phyloP scores from a whole-genome alignment of 2,113 vertebrate genomes.

The Atlantisia rogersi region DNA sequence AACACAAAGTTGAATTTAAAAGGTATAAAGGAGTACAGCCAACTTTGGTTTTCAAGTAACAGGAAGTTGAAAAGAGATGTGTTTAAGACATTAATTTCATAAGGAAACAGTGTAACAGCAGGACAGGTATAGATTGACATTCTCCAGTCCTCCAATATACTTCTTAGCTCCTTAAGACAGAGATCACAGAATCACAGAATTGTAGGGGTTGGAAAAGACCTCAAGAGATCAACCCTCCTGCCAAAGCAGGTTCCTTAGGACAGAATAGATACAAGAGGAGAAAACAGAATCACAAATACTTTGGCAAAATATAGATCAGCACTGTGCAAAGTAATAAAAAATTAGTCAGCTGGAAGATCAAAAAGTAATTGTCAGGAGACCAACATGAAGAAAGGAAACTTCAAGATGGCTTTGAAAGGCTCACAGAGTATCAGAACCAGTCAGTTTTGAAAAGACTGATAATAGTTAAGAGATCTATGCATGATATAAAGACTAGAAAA shows the following conservation, averaged over 20 bases:
- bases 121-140: neutral
- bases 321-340: neutral
- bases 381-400: neutral
- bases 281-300: neutral
- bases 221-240: too few relatives aligned
- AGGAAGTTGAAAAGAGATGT: neutral
- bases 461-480: neutral
- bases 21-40: neutral
- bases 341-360: neutral
- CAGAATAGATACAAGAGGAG: neutral
- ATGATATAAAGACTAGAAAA: neutral
- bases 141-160: neutral
- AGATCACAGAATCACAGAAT: neutral
- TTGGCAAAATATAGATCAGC: neutral
- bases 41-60: too few relatives aligned
- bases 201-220: too few relatives aligned
- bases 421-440: neutral
- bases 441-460: neutral
- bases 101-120: neutral
- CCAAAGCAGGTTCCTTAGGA: too few relatives aligned
- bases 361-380: neutral
- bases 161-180: neutral
- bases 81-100: neutral
- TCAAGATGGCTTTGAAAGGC: neutral
- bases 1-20: neutral